Conservation (phyloP, 1,140 invertebrate genomes). For the Anagrus nilaparvatae region DNA sequence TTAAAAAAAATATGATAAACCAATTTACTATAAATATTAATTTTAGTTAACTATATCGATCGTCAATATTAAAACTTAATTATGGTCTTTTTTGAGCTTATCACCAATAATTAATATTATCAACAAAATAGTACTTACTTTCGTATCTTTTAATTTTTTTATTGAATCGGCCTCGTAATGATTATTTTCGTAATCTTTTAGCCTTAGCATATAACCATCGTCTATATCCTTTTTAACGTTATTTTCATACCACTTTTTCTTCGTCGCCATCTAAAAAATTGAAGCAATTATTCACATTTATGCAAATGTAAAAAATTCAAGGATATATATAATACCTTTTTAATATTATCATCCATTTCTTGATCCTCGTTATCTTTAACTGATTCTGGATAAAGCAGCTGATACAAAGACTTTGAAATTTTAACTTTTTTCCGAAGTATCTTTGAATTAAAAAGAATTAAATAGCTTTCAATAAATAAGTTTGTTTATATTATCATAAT, state of each 20-base stretch:
- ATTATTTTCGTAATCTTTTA: conserved; percentile 45
- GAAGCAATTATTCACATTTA: too few species aligned
- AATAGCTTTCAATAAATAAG: neutral
- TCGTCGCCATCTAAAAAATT: conserved; percentile 17
- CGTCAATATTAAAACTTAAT: neutral
- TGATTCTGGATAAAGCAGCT: conserved; percentile 24
- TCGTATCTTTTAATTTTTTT: conserved; percentile 46
- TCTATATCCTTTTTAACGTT: conserved; percentile 43
- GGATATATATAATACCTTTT: too few species aligned
- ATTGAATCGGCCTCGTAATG: conserved; percentile 53
- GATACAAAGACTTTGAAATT: conserved; percentile 23
- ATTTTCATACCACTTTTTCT: conserved; percentile 24
- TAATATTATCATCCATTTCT: conserved; percentile 19
- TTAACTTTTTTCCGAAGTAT: conserved; percentile 19
- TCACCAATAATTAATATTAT: neutral
- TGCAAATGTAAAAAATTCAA: too few species aligned
- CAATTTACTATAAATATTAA: conserved; percentile 3
- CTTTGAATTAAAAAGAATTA: neutral
- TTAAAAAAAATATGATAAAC: neutral
- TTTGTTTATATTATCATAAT: neutral
- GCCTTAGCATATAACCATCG: conserved; percentile 41
- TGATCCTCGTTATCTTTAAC: conserved; percentile 4
- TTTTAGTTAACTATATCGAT: conserved; percentile 9
- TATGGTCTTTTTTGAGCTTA: neutral
- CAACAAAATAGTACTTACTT: conserved; percentile 35